These are phyloP conservation scores for Hyaena hyaena DNA, from an alignment of 2,113 vertebrate genomes.

Conservation along the genomic window DNA sequence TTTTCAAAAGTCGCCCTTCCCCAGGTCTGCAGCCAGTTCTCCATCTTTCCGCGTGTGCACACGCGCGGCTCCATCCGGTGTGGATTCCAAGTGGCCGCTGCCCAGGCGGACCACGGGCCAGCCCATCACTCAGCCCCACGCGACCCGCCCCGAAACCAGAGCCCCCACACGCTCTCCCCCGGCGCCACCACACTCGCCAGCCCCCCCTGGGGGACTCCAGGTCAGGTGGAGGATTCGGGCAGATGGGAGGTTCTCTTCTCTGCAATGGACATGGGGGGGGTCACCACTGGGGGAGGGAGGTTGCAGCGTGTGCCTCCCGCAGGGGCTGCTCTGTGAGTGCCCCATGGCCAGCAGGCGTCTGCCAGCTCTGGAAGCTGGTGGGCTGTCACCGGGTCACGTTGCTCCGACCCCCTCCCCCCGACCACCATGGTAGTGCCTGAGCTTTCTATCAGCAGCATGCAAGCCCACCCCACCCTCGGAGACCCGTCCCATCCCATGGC, in stretches of 20 bases:
- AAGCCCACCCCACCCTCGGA: neutral
- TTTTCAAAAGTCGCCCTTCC: neutral
- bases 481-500: neutral
- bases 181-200: too few relatives aligned
- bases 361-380: too few relatives aligned
- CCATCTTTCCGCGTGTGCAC: neutral
- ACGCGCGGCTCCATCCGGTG: too few relatives aligned
- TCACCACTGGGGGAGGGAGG: too few relatives aligned
- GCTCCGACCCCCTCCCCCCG: neutral
- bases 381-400: neutral
- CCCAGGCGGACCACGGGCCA: too few relatives aligned
- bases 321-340: neutral
- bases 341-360: too few relatives aligned
- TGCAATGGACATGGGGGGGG: neutral
- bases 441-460: neutral
- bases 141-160: too few relatives aligned
- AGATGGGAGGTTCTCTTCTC: neutral
- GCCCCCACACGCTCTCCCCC: too few relatives aligned
- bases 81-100: too few relatives aligned
- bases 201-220: too few relatives aligned
- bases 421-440: neutral
- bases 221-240: too few relatives aligned
- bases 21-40: neutral
- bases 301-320: neutral
- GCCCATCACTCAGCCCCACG: too few relatives aligned